phyloP scores from a whole-genome alignment of 2,888 invertebrate species.

The Eugnorisma glareosa region DNA sequence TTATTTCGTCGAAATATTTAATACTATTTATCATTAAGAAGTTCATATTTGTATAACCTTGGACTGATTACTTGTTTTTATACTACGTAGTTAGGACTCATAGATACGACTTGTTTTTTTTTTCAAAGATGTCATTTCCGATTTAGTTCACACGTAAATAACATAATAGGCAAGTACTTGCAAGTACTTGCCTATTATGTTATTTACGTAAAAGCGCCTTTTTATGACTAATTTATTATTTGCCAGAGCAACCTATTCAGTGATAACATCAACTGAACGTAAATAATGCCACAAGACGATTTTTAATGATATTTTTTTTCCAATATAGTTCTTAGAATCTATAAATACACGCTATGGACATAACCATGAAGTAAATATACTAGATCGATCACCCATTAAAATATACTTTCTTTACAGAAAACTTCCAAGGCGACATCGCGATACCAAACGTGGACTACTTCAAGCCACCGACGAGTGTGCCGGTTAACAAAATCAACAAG shows the following conservation, averaged over 20 bases:
- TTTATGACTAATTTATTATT: neutral
- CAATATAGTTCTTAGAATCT: neutral
- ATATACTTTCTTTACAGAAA: constrained; percentile 90
- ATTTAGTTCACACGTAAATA: no score
- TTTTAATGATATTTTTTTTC: no score
- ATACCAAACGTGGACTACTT: constrained; percentile 91
- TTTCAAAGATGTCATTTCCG: neutral
- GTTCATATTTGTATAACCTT: constrained; percentile 30
- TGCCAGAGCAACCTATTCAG: neutral
- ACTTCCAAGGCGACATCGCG: constrained; percentile 96
- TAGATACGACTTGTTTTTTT: neutral
- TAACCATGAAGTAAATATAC: neutral
- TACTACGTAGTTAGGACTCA: neutral
- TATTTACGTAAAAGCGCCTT: neutral
- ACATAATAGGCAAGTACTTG: no score
- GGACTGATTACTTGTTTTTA: constrained; percentile 12
- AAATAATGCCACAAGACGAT: neutral
- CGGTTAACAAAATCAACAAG: constrained; percentile 91
- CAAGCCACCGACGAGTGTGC: constrained; percentile 77
- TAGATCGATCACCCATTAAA: neutral
- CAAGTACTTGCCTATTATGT: no score
- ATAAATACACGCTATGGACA: neutral
- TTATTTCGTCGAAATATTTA: constrained; percentile 4
- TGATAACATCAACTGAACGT: neutral
- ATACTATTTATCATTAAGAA: neutral